Evolutionary conservation across 2,113 vertebrate genomes (phyloP), one percentile per base, ranked within the genome.

Genomic region (Carassius auratus): DNA sequence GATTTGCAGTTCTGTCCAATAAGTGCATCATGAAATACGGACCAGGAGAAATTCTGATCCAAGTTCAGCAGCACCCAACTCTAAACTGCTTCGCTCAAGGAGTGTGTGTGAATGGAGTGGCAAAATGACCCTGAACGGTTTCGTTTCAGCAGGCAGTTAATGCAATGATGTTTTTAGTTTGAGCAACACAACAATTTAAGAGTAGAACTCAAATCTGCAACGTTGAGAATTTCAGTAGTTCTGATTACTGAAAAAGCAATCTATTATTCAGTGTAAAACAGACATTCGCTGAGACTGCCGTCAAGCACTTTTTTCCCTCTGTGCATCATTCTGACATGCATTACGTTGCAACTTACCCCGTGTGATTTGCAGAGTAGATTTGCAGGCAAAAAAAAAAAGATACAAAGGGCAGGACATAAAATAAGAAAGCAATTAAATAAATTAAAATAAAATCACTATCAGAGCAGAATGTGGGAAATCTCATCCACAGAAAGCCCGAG

Each of bases 91-190:
- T 96, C 93, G 92, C n/a, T 86, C 38, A 45, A 45, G 64, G 45
- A 83, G 71, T 95, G 85, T 89, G 86, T 82, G 64, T n/a, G n/a
- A 62, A 78, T 80, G 83, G 85, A 77, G 81, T 45, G 82, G 78
- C 62, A 86, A 86, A 87, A 94, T 95, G 94, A 98, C 96, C 97
- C 96, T 97, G 96, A 97, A 96, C 95, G 95, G 96, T 97, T 98
- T 98, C 97, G 97, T 97, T 96, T 95, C 96, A 97, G 96, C 96
- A 95, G 94, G 96, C 92, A 93, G 93, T 94, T 95, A 95, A 96
- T 94, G 93, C 93, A 93, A 95, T 78, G 90, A 81, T 88, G 90
- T 91, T 92, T 90, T 94, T 93, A 57, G 84, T 94, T 86, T 91
- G 92, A 93, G 76, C 83, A 77, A 84, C 42, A 52, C 52, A 23